A percentile compares a stretch with the other conserved stretches of the same genome.
These are phyloP conservation scores for Eulemur albifrons DNA, from an alignment of 2,797 vertebrate species.

Conservation along the genomic window DNA sequence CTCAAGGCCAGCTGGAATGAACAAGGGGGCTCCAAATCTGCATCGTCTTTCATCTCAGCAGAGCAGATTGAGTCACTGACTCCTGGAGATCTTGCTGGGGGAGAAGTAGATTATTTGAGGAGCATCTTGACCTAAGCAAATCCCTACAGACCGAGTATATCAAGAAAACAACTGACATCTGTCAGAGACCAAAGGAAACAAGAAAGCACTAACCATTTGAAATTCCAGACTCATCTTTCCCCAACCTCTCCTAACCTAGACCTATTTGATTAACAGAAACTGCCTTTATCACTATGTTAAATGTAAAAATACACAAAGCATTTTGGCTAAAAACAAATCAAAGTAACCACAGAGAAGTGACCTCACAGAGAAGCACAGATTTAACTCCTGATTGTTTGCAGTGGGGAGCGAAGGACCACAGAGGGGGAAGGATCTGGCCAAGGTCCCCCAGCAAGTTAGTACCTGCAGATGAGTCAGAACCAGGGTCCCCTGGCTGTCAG, in stretches of 20 bases:
- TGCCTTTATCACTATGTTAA: neutral
- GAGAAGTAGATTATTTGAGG: neutral
- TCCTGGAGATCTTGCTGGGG: neutral
- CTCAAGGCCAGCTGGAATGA: neutral
- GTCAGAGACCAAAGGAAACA: neutral
- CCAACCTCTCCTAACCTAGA: neutral
- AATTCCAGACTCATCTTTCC: neutral
- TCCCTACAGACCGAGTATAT: neutral
- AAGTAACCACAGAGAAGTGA: neutral
- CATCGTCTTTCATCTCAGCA: neutral
- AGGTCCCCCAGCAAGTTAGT: neutral
- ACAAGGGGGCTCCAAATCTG: neutral
- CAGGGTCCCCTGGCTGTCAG: neutral
- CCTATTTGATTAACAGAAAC: neutral
- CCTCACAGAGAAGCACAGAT: neutral
- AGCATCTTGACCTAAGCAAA: neutral
- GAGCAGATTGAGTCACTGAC: neutral
- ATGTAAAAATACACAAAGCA: neutral
- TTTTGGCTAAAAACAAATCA: slow-evolving; percentile 14
- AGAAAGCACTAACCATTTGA: neutral
- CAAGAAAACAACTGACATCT: neutral
- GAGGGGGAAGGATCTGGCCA: neutral
- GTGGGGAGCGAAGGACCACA: neutral
- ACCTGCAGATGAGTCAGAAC: neutral
- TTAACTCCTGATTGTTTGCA: neutral